Evolutionary conservation across 2,888 invertebrate genomes (phyloP).

Genomic region (Acanthoscelides obtectus): DNA sequence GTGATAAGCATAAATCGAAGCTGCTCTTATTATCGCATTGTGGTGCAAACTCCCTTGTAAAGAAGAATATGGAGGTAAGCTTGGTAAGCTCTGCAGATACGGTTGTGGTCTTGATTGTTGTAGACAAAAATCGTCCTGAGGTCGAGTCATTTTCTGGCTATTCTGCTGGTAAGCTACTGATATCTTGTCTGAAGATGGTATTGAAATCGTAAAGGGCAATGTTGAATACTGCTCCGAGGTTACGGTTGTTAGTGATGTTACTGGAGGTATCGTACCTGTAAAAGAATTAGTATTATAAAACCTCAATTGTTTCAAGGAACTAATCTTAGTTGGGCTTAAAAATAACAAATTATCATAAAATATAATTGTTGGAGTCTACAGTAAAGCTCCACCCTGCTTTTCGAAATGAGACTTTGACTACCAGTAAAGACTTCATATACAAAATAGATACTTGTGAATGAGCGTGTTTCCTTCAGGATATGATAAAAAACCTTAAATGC

Average conservation of each 20-base stretch:
- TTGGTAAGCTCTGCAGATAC: constrained; percentile 10
- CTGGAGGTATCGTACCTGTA: constrained; percentile 15
- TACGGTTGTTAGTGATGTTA: constrained; percentile 11
- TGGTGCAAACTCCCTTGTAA: constrained; percentile 39
- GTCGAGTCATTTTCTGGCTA: constrained; percentile 11
- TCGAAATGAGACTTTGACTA: too few species aligned
- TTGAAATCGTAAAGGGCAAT: constrained; percentile 13
- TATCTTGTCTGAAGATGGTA: constrained; percentile 19
- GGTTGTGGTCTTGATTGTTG: constrained; percentile 9
- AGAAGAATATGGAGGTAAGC: constrained; percentile 39
- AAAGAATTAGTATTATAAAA: constrained; percentile 15
- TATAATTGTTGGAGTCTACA: too few species aligned
- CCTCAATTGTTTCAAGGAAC: too few species aligned
- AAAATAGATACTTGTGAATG: too few species aligned
- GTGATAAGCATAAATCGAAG: constrained; percentile 39
- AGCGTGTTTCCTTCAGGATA: too few species aligned
- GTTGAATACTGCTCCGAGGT: background rate
- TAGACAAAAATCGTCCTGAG: constrained; percentile 1
- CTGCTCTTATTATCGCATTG: constrained; percentile 36
- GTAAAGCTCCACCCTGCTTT: too few species aligned
- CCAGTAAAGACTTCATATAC: too few species aligned
- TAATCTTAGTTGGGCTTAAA: too few species aligned
- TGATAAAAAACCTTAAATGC: too few species aligned
- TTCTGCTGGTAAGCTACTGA: constrained; percentile 17
- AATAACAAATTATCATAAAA: too few species aligned